Conservation (phyloP, 2,113 vertebrate genomes). For the Aptenodytes forsteri region DNA sequence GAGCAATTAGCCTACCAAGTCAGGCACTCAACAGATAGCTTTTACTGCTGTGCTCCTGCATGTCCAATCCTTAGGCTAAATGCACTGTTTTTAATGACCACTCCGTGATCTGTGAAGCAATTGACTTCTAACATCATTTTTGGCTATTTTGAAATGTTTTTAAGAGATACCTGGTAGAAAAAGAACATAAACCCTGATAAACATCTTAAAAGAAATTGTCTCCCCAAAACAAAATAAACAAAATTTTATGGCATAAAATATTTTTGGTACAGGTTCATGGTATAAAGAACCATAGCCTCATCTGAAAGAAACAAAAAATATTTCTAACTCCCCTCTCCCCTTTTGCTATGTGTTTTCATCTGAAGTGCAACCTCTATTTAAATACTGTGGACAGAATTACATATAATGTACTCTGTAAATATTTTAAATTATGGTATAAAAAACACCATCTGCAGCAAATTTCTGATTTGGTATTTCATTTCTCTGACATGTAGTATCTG, state of each 20-base stretch:
- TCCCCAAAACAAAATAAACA: neutral
- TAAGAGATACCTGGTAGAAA: neutral
- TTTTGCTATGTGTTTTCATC: neutral
- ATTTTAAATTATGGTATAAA: neutral
- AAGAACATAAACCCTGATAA: neutral
- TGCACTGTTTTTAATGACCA: neutral
- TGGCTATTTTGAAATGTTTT: neutral
- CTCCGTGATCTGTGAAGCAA: neutral
- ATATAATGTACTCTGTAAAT: neutral
- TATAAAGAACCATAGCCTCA: neutral
- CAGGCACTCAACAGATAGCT: conserved; percentile 21
- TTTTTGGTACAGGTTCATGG: neutral
- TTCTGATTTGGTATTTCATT: neutral
- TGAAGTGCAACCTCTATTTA: neutral
- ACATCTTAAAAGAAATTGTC: neutral
- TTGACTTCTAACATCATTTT: neutral
- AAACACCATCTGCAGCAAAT: neutral
- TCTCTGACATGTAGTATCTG: neutral
- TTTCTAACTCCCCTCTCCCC: neutral
- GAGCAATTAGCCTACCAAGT: conserved; percentile 7
- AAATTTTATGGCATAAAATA: neutral
- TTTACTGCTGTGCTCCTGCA: neutral
- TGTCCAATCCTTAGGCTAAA: neutral
- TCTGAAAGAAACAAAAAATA: neutral
- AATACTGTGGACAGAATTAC: neutral